A percentile compares a stretch with the other conserved stretches of the same genome.
Evolutionary conservation across 2,888 invertebrate genomes (phyloP).

Genomic region (Calephelis perditalis): DNA sequence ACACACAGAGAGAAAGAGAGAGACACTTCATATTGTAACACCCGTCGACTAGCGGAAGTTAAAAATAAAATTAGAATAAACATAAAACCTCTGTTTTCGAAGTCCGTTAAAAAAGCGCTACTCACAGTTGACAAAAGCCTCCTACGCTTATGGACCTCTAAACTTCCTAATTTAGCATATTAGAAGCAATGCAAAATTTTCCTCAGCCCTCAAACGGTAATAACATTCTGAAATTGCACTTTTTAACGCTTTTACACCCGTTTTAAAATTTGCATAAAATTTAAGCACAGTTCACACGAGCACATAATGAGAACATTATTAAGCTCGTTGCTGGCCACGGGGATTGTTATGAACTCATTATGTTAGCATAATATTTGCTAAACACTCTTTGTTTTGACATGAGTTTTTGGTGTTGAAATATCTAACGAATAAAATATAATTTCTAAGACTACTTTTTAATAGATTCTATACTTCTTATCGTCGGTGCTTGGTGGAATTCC

Average conservation of each 20-base stretch:
- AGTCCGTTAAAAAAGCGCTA: no score
- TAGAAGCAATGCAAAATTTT: background rate
- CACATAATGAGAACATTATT: constrained; percentile 3
- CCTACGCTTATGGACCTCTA: no score
- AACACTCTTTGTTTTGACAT: constrained; percentile 3
- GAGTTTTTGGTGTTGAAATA: background rate
- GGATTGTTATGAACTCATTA: constrained; percentile 9
- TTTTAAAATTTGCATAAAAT: constrained; percentile 8
- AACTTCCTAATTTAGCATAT: background rate
- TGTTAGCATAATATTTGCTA: constrained; percentile 7
- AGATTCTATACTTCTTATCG: no score
- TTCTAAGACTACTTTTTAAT: background rate
- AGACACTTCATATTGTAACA: no score
- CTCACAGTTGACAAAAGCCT: no score
- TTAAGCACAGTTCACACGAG: constrained; percentile 7
- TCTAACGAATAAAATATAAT: background rate
- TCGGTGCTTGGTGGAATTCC: no score
- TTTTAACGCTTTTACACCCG: constrained; percentile 7
- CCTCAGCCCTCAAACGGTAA: background rate
- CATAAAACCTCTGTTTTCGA: no score
- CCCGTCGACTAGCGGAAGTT: no score
- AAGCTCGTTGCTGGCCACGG: background rate
- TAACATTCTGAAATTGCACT: background rate
- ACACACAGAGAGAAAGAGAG: no score
- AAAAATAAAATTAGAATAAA: no score